phyloP scores from a whole-genome alignment of 2,113 vertebrate genomes.

The Lontra canadensis region DNA sequence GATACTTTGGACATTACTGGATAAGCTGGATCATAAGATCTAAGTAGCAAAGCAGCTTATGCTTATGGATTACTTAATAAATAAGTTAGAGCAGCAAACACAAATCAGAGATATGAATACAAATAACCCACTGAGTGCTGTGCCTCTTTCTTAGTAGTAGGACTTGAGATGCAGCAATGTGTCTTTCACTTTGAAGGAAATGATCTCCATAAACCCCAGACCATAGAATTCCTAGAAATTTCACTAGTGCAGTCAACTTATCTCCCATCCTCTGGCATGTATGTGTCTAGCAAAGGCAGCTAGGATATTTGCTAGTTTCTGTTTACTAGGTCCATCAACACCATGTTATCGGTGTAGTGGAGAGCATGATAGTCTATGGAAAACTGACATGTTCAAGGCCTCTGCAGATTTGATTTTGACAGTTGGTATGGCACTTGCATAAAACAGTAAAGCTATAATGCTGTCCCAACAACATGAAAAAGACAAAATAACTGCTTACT shows the following conservation, averaged over 20 bases:
- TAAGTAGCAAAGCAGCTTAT: not conserved
- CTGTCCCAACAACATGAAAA: not conserved
- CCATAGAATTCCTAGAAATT: not conserved
- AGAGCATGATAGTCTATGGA: not conserved
- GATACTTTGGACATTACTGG: not conserved
- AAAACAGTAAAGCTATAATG: not conserved
- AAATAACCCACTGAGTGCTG: not conserved
- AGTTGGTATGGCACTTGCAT: not conserved
- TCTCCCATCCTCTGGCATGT: not conserved
- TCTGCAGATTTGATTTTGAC: not conserved
- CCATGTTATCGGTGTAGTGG: not conserved
- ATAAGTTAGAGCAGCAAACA: not conserved
- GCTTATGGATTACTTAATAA: not conserved
- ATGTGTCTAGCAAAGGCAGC: not conserved
- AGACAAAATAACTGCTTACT: not conserved
- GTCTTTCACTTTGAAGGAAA: not conserved
- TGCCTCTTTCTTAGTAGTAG: not conserved
- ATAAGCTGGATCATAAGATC: not conserved
- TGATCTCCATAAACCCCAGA: not conserved
- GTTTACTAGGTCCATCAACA: not conserved
- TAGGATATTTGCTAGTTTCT: not conserved
- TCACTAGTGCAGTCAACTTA: not conserved
- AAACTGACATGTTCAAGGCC: not conserved
- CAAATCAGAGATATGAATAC: not conserved
- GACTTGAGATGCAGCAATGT: not conserved